These are phyloP conservation scores for Cantharis rufa DNA, from an alignment of 2,888 invertebrate species.

Conservation along the genomic window DNA sequence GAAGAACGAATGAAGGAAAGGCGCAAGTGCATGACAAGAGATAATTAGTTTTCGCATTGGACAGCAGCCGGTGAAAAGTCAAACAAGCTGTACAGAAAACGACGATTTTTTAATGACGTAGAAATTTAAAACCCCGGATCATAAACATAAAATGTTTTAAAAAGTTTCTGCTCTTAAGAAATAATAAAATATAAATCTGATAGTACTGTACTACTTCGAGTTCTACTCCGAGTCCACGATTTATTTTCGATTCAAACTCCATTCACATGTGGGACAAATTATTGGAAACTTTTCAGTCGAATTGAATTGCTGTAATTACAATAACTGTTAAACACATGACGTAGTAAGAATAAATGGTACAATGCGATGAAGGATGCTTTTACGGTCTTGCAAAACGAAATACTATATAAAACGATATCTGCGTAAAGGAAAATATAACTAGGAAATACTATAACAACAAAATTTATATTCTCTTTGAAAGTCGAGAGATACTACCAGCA, in stretches of 20 bases:
- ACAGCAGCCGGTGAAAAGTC: slow-evolving; percentile 40
- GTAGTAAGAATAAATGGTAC: not conserved
- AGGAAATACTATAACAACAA: not conserved
- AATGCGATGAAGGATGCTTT: not conserved
- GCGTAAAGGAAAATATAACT: not conserved
- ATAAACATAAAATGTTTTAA: not conserved
- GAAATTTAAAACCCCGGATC: not conserved
- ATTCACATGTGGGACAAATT: not conserved
- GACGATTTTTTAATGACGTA: not conserved
- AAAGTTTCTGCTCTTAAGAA: not conserved
- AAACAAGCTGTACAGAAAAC: slow-evolving; percentile 36
- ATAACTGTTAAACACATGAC: not conserved
- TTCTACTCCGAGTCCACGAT: not conserved
- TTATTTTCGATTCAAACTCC: no score
- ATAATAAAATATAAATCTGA: not conserved
- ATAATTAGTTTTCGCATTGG: slow-evolving; percentile 52
- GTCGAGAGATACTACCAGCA: not conserved
- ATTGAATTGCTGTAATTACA: not conserved
- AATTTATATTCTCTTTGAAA: not conserved
- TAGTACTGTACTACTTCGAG: not conserved
- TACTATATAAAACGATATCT: not conserved
- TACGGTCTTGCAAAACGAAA: not conserved
- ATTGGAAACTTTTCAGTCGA: not conserved
- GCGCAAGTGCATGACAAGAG: slow-evolving; percentile 42
- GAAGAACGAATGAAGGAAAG: slow-evolving; percentile 36